Conservation (phyloP, 2,888 invertebrate genomes). For the Teleiodes luculella region DNA sequence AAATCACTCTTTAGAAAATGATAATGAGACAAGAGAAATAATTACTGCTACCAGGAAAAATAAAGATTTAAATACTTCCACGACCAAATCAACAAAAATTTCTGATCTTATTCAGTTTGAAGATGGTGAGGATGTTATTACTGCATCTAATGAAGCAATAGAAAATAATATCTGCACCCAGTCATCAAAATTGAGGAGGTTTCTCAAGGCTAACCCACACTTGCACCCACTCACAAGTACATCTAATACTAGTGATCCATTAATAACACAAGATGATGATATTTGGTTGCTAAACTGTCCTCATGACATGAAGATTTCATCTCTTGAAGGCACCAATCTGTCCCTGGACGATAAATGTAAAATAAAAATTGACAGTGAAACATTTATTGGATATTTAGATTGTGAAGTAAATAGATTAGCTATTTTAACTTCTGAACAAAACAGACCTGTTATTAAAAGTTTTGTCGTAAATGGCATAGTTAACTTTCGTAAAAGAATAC, state of each 20-base stretch:
- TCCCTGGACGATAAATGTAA: slow-evolving; percentile 48
- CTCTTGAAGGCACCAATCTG: slow-evolving; percentile 38
- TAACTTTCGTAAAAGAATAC: slow-evolving; percentile 50
- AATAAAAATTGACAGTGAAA: slow-evolving; percentile 51
- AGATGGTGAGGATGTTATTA: slow-evolving; percentile 36
- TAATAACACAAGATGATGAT: slow-evolving; percentile 49
- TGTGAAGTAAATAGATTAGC: slow-evolving; percentile 30
- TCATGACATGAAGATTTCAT: slow-evolving; percentile 39
- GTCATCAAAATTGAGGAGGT: slow-evolving; percentile 36
- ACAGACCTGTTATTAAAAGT: slow-evolving; percentile 36
- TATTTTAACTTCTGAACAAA: slow-evolving; percentile 32
- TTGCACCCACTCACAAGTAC: slow-evolving; percentile 32
- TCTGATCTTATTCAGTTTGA: slow-evolving; percentile 56
- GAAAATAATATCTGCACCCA: slow-evolving; percentile 14
- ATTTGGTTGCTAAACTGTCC: slow-evolving; percentile 58
- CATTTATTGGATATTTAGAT: slow-evolving; percentile 44
- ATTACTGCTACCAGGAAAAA: not conserved
- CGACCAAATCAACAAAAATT: slow-evolving; percentile 28
- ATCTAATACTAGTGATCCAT: slow-evolving; percentile 18
- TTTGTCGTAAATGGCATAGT: slow-evolving; percentile 38
- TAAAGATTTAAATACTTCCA: not conserved
- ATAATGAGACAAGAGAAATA: not conserved
- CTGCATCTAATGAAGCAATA: slow-evolving; percentile 5
- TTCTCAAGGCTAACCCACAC: slow-evolving; percentile 36
- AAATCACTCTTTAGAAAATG: not conserved